Evolutionary conservation across 2,797 vertebrate genomes (phyloP), one percentile per base, ranked within the genome.

Genomic region (Sarcoramphus papa): DNA sequence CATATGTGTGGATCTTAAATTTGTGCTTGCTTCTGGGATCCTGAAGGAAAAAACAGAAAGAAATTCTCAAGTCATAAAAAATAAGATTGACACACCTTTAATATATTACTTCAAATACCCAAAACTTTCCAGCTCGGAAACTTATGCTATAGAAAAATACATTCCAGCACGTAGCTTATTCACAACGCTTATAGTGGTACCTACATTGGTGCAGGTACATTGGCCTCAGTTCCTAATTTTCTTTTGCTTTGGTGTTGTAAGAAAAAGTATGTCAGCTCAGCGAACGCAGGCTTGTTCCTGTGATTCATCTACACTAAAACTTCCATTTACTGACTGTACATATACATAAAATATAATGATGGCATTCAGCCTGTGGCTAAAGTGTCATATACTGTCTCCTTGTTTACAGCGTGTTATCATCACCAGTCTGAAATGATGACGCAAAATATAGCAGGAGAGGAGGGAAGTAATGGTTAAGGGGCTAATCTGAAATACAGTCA

Each of bases 1-100:
- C 99, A 0, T 99, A 99, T 0, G 98, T 98, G 98, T 99, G 99
- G 96, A 99, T 99, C 98, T 99, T 99, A 95, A 99, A 99, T 96
- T 99, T 99, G 98, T 99, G 99, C 97, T 99, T 99, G 99, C 99
- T 99, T 97, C 99, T 98, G 90, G 99, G 99, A 95, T 99, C 99
- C 99, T 99, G 96, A 5, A 81, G 40, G 74, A 70, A 25, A 59
- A 92, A 67, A 10, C 83, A 94, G 27, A 91, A 67, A 77, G 19
- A 85, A 12, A 67, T 4, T 18, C 77, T 33, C 68, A 35, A 68
- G 33, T 43, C 41, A 20, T 2, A 5, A 60, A 76, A 63, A 33
- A 10, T 14, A 10, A 47, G 7, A 81, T 0, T 6, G 50, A 37
- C 2, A 54, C 4, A 27, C 14, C 9, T 56, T 65, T 69, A 40